phyloP scores from a whole-genome alignment of 2,888 invertebrate species.

The Bombylius discolor region DNA sequence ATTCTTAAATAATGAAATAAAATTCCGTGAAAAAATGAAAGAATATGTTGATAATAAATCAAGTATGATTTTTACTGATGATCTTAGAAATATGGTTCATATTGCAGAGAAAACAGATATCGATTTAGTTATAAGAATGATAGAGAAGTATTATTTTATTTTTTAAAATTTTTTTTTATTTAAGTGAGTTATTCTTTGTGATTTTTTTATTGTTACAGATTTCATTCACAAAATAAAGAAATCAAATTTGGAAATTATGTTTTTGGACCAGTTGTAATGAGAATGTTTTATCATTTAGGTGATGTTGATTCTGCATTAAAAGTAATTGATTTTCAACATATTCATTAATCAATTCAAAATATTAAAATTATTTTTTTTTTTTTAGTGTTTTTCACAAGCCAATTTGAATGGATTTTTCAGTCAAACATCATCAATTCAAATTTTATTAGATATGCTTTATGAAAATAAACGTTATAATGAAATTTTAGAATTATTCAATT shows the following conservation, averaged over 20 bases:
- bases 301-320: conserved; percentile 52
- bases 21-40: conserved; percentile 58
- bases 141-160: conserved; percentile 43
- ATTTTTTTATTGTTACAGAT: conserved; percentile 39
- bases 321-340: conserved; percentile 23
- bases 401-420: conserved; percentile 54
- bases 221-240: conserved; percentile 54
- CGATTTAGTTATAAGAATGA: conserved; percentile 51
- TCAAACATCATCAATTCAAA: conserved; percentile 52
- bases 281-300: conserved; percentile 58
- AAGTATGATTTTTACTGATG: conserved; percentile 68
- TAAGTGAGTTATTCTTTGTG: not conserved
- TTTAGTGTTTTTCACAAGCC: conserved; percentile 49
- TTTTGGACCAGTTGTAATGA: conserved; percentile 74
- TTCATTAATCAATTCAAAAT: not conserved
- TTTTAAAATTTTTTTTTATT: not conserved
- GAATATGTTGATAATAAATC: conserved; percentile 43
- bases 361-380: not conserved
- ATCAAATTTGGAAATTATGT: conserved; percentile 63
- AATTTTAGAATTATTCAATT: conserved; percentile 49
- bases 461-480: conserved; percentile 53
- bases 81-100: conserved; percentile 68
- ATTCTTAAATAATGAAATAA: conserved; percentile 47
- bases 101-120: conserved; percentile 53
- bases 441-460: conserved; percentile 58